Percentiles rank a stretch among this genome's conserved stretches.
These are phyloP conservation scores for Pluvianellus socialis DNA, from an alignment of 2,113 vertebrate genomes.

Conservation along the genomic window DNA sequence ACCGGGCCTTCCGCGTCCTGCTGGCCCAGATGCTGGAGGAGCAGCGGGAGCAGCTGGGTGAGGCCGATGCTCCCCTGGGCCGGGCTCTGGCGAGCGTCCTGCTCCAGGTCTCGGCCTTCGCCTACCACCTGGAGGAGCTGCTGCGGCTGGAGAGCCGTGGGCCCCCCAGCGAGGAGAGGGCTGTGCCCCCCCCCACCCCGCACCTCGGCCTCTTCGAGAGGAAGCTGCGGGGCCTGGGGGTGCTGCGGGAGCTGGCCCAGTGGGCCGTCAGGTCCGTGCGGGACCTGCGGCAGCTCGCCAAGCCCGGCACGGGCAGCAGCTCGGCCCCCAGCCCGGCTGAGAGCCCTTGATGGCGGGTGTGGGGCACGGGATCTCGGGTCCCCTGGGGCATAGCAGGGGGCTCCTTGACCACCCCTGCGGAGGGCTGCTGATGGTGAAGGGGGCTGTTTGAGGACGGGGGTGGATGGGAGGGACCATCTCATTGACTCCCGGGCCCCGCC, in stretches of 20 bases:
- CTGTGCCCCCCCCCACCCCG: fast-evolving
- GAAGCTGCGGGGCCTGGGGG: constrained; percentile 75
- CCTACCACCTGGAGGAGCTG: constrained; percentile 75
- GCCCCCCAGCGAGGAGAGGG: neutral
- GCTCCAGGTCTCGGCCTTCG: constrained; percentile 73
- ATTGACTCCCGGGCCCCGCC: neutral
- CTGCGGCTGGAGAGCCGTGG: constrained; percentile 63
- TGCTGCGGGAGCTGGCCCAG: constrained; percentile 74
- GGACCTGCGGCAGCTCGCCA: constrained; percentile 71
- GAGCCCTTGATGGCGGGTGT: neutral
- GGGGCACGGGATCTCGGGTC: neutral
- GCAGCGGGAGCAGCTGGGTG: constrained; percentile 65
- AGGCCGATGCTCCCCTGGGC: constrained; percentile 44
- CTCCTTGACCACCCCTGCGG: neutral
- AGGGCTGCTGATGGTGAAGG: neutral
- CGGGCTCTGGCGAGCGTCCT: constrained; percentile 49
- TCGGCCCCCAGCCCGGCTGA: fast-evolving
- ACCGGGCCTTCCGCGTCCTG: constrained; percentile 70
- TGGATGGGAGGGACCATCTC: fast-evolving
- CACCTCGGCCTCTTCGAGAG: constrained; percentile 62
- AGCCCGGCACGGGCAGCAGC: neutral
- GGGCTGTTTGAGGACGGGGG: neutral
- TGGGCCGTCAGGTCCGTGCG: constrained; percentile 70
- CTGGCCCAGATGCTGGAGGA: constrained; percentile 74
- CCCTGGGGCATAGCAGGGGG: neutral